A percentile compares a stretch with the other conserved stretches of the same genome.
These are phyloP conservation scores for Zapornia atra DNA, from an alignment of 2,113 vertebrate species.

Conservation along the genomic window DNA sequence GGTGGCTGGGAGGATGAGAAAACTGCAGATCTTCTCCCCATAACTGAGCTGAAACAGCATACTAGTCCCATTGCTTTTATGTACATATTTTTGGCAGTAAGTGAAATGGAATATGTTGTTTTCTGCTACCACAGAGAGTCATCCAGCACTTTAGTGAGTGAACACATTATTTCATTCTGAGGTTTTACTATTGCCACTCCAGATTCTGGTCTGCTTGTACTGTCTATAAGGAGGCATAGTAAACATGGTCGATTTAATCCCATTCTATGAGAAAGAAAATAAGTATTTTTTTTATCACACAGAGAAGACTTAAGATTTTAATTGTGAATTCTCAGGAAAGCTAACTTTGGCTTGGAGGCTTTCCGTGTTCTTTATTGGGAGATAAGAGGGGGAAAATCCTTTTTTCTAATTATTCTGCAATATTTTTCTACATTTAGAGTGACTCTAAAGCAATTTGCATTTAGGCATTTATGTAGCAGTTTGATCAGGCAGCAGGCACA, in stretches of 20 bases:
- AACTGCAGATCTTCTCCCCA: neutral
- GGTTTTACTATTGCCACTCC: conserved; percentile 39
- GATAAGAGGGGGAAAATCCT: neutral
- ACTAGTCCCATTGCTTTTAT: conserved; percentile 46
- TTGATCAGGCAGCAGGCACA: neutral
- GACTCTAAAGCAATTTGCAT: neutral
- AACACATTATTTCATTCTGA: conserved; percentile 40
- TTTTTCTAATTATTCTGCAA: neutral
- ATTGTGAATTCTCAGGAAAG: conserved; percentile 30
- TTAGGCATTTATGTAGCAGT: neutral
- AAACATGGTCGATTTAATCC: neutral
- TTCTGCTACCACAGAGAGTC: conserved; percentile 54
- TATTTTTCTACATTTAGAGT: neutral
- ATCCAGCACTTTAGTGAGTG: conserved; percentile 37
- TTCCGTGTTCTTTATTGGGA: neutral
- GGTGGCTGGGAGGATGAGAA: neutral
- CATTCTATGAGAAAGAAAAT: conserved; percentile 5
- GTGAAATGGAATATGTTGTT: conserved; percentile 38
- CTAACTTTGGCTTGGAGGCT: neutral
- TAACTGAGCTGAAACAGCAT: neutral
- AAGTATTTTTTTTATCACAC: conserved; percentile 27
- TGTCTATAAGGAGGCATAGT: neutral
- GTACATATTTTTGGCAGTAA: conserved; percentile 42
- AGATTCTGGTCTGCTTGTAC: conserved; percentile 3
- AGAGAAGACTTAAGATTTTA: conserved; percentile 34